Evolutionary conservation across 2,888 invertebrate genomes (phyloP), one percentile per base, ranked within the genome.

Genomic region (Emmelina monodactyla): DNA sequence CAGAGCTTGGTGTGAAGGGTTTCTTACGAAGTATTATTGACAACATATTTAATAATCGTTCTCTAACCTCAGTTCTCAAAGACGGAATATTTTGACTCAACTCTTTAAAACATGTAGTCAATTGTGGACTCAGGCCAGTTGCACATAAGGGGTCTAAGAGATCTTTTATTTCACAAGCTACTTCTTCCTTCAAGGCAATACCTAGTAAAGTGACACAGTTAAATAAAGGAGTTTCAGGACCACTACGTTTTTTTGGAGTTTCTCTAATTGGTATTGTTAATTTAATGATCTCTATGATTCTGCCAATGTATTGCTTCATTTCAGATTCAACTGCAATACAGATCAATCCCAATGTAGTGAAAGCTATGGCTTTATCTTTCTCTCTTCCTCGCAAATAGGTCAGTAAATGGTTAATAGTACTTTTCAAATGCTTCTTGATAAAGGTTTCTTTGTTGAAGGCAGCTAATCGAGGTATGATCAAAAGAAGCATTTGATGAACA

Each of bases 171-270:
- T 94, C 92, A 50, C 82, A 80, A 9, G 88, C 85, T 19, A 94
- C 89, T 43, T 86, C 84, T 35, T 88, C 86, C 45, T 90, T 91
- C 37, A 95, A 89, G 0, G 97, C 94, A 58, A 92, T 88, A 1
- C 93, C 92, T 29, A 99, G 69, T 44, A 97, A 82, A 10, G 95
- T 95, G n/a, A 99, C 88, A 67, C 97, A 98, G 36, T 92, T 90
- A 61, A 97, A 97, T 28, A 97, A 88, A 1, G 93, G 88, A 0
- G 94, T 91, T 55, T 97, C 97, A 16, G 89, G 82, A 0, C 83
- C 75, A 14, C 81, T 72, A 37, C 88, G 85, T 58, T 92, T 92
- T 57, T 91, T 93, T 1, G 90, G 83, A 1, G 86, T 85, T 44
- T 92, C 92, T 58, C 88, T 85, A 1, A 88, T 79, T 0, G 95